These are phyloP conservation scores for Timema cristinae DNA, from an alignment of 2,888 invertebrate genomes.

Conservation along the genomic window DNA sequence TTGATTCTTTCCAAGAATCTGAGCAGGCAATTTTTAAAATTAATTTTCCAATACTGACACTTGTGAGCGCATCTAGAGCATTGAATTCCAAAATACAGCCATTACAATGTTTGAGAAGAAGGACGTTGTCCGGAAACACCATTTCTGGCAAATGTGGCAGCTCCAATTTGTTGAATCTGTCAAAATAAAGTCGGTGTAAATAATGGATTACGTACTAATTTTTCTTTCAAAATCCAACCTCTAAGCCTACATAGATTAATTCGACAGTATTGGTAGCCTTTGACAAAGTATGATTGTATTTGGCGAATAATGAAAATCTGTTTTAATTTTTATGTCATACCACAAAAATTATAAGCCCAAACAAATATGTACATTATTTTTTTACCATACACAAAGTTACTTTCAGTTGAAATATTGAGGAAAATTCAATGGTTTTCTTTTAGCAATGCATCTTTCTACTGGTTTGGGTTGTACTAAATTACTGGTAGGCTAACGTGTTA, in stretches of 20 bases:
- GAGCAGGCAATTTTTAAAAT: slow-evolving; percentile 84
- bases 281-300: no score
- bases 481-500: no score
- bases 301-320: no score
- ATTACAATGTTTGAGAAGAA: slow-evolving; percentile 64
- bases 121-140: slow-evolving; percentile 91
- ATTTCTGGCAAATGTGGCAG: slow-evolving; percentile 97
- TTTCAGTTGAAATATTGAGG: no score
- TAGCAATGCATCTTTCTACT: no score
- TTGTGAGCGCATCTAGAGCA: slow-evolving; percentile 83
- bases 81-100: slow-evolving; percentile 76
- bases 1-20: slow-evolving; percentile 85
- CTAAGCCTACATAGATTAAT: no score
- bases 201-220: background rate
- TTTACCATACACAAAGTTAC: no score
- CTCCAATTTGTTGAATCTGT: slow-evolving; percentile 66
- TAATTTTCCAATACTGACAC: slow-evolving; percentile 69
- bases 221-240: background rate
- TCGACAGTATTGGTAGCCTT: no score
- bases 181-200: slow-evolving; percentile 35
- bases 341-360: no score
- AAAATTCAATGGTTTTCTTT: no score
- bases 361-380: no score
- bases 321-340: background rate
- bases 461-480: no score